Percentiles rank a stretch among this genome's conserved stretches.
Conservation (phyloP, 35 echinoderm and acorn worm species). For the Lytechinus variegatus region DNA sequence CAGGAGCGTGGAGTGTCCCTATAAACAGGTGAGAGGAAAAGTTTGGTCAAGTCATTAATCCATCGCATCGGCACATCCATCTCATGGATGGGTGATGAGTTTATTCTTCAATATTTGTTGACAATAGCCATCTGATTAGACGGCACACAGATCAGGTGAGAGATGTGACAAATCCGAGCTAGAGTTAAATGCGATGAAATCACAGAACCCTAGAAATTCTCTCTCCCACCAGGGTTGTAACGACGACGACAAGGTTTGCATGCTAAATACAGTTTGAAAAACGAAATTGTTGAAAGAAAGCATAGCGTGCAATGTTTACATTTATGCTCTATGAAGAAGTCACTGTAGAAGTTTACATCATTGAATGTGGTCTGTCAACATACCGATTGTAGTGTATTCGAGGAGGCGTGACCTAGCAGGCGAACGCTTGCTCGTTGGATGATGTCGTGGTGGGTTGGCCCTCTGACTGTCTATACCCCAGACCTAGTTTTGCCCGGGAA, state of each 20-base stretch:
- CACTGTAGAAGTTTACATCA: not conserved
- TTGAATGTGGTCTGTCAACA: not conserved
- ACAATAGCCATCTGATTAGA: not conserved
- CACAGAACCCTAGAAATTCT: conserved; percentile 2
- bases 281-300: not conserved
- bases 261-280: conserved; percentile 1
- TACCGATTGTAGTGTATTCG: not conserved
- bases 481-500: conserved; percentile 9
- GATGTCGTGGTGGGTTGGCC: not conserved
- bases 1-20: too few species aligned
- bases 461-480: not conserved
- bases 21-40: too few species aligned
- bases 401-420: not conserved
- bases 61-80: not conserved
- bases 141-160: not conserved
- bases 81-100: not conserved
- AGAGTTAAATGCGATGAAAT: not conserved
- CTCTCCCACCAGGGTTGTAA: not conserved
- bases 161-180: not conserved
- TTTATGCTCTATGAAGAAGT: not conserved
- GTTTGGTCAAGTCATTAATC: not conserved
- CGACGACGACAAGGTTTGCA: not conserved
- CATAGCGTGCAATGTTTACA: not conserved
- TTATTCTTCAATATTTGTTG: not conserved
- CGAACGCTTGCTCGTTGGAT: not conserved